Evolutionary conservation across 1,140 invertebrate genomes (phyloP).

Genomic region (Caenorhabditis remanei): DNA sequence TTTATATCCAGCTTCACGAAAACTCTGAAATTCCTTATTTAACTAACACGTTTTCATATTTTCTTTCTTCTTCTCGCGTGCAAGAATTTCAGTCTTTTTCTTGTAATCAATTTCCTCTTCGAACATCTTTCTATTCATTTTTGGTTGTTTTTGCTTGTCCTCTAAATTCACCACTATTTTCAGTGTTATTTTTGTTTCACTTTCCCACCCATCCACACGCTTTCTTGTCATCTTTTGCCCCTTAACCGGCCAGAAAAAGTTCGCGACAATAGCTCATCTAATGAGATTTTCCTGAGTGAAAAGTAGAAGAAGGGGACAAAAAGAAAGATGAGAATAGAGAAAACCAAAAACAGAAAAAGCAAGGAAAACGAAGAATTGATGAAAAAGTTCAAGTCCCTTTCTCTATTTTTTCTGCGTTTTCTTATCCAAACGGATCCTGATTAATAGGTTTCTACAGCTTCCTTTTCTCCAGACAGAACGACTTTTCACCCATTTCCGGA

Average conservation of each 20-base stretch:
- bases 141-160: neutral
- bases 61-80: neutral
- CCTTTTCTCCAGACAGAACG: neutral
- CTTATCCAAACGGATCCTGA: neutral
- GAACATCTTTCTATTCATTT: neutral
- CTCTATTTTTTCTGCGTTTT: neutral
- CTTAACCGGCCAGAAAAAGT: slow-evolving; percentile 15
- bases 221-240: slow-evolving; percentile 4
- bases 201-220: neutral
- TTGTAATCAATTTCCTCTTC: neutral
- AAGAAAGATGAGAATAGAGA: neutral
- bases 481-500: neutral
- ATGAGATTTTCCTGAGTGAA: slow-evolving; percentile 31
- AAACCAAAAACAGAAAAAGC: slow-evolving; percentile 5
- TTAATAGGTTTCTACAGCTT: slow-evolving; percentile 1
- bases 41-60: neutral
- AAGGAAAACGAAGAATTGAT: neutral
- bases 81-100: neutral
- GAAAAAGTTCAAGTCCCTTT: slow-evolving; percentile 20
- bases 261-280: slow-evolving; percentile 43
- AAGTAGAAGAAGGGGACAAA: neutral
- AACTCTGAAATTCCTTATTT: neutral
- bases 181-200: neutral
- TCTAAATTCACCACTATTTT: neutral
- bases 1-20: too few species aligned